Conservation (phyloP, 2,113 vertebrate genomes). For the Mustela nigripes region DNA sequence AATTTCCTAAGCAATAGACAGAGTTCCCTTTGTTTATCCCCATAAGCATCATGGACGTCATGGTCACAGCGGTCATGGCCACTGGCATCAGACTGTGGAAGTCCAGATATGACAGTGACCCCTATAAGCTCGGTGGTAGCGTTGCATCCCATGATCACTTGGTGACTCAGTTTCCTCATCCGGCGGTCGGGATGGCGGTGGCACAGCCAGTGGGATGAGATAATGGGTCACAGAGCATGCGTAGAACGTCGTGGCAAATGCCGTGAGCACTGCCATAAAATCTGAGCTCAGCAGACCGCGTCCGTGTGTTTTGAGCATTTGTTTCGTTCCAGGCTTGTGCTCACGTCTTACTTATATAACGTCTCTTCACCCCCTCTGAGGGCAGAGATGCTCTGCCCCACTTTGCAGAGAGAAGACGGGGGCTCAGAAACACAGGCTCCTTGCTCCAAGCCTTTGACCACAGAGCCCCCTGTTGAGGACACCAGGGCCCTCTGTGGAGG, state of each 20-base stretch:
- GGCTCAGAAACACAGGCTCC: neutral
- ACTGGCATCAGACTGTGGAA: neutral
- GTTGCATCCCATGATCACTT: fast-evolving
- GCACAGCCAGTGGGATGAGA: no score
- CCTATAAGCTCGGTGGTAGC: neutral
- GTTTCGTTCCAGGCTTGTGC: neutral
- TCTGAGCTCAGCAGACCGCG: neutral
- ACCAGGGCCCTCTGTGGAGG: no score
- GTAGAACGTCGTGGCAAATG: neutral
- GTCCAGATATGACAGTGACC: neutral
- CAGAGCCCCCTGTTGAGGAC: neutral
- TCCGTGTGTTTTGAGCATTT: neutral
- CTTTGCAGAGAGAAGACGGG: neutral
- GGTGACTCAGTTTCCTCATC: neutral
- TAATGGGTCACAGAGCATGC: neutral
- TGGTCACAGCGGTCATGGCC: neutral
- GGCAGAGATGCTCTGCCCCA: neutral
- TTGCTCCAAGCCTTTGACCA: neutral
- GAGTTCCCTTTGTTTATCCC: neutral
- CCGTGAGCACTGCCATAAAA: neutral
- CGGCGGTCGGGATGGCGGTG: neutral
- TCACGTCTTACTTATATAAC: neutral
- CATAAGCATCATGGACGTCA: fast-evolving
- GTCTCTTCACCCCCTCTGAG: neutral
- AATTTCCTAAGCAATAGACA: neutral